Conservation (phyloP, 1,140 invertebrate species). For the Drosophila lacteicornis region DNA sequence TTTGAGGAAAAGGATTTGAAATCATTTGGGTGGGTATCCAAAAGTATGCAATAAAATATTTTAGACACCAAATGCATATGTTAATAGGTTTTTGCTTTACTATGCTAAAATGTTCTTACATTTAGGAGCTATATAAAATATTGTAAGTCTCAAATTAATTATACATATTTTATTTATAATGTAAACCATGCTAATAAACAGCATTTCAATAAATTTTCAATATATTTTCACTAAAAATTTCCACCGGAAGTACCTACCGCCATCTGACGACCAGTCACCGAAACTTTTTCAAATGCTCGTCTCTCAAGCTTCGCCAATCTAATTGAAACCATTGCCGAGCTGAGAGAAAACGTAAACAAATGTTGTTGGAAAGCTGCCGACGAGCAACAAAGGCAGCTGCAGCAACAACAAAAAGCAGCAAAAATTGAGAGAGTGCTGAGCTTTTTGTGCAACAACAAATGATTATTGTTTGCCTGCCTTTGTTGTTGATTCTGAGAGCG, state of each 20-base stretch:
- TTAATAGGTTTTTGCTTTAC: no score
- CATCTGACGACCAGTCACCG: neutral
- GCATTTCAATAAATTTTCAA: neutral
- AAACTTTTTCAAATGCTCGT: neutral
- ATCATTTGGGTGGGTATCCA: neutral
- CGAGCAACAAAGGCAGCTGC: neutral
- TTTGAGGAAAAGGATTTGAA: neutral
- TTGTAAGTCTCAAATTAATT: neutral
- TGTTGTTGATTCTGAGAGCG: constrained; percentile 72
- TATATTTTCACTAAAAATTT: neutral
- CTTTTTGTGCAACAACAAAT: constrained; percentile 45
- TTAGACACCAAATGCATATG: no score
- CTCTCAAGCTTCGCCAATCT: constrained; percentile 17
- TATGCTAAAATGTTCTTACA: no score
- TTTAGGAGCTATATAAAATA: no score
- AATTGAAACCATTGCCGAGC: constrained; percentile 12
- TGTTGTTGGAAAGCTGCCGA: constrained; percentile 27
- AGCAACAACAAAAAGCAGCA: constrained; percentile 16
- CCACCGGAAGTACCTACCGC: constrained; percentile 14
- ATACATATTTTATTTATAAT: no score
- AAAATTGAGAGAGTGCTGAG: constrained; percentile 4
- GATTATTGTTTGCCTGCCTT: constrained; percentile 58
- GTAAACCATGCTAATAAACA: neutral
- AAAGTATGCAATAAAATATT: neutral
- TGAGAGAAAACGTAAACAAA: constrained; percentile 40